Evolutionary conservation across 1,140 invertebrate genomes (phyloP).

Genomic region (honey bee (Apis mellifera)): Amel_HAv3.1 CM009932.2:6246001-6246500

Average conservation of each 20-base stretch:
- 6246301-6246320: slow-evolving; percentile 90
- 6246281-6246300: slow-evolving; percentile 94
- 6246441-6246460: slow-evolving; percentile 90
- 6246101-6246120: slow-evolving; percentile 93
- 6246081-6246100: slow-evolving; percentile 92
- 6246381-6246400: slow-evolving; percentile 86
- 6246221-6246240: slow-evolving; percentile 93
- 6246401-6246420: slow-evolving; percentile 88
- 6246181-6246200: slow-evolving; percentile 92
- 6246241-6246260: slow-evolving; percentile 89
- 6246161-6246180: slow-evolving; percentile 92
- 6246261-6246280: slow-evolving; percentile 90
- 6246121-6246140: slow-evolving; percentile 93
- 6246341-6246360: slow-evolving; percentile 83
- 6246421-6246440: slow-evolving; percentile 90
- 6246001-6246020: slow-evolving; percentile 91
- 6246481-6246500: slow-evolving; percentile 90
- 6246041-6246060: slow-evolving; percentile 91
- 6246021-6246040: slow-evolving; percentile 88
- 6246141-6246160: slow-evolving; percentile 92
- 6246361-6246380: slow-evolving; percentile 77
- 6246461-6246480: slow-evolving; percentile 91
- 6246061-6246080: slow-evolving; percentile 91
- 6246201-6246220: slow-evolving; percentile 91
- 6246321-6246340: slow-evolving; percentile 82